These are phyloP conservation scores for Pandion haliaetus DNA, from an alignment of 2,113 vertebrate species.

Conservation along the genomic window DNA sequence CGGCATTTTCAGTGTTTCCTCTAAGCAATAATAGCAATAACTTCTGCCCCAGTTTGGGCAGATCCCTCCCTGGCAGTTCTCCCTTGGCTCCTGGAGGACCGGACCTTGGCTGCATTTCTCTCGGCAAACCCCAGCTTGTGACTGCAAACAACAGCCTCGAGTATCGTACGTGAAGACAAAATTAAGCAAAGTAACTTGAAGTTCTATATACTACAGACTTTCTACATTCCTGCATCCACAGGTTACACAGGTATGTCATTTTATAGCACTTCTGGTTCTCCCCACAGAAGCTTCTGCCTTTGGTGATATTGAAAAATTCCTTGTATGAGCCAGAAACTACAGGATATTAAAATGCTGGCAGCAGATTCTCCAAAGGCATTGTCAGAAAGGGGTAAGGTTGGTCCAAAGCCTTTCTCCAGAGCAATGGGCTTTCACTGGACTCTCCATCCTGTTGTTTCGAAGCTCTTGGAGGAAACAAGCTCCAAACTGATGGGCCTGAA, in stretches of 20 bases:
- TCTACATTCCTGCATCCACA: not conserved
- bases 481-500: not conserved
- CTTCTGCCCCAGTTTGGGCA: not conserved
- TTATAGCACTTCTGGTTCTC: not conserved
- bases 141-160: not conserved
- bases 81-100: not conserved
- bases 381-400: not conserved
- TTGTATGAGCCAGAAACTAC: not conserved
- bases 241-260: not conserved
- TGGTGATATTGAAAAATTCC: not conserved
- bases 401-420: not conserved
- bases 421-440: not conserved
- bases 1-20: not conserved
- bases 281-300: not conserved
- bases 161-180: not conserved
- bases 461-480: not conserved
- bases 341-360: not conserved
- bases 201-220: not conserved
- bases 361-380: not conserved
- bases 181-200: not conserved
- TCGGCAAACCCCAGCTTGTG: not conserved
- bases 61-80: not conserved
- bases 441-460: not conserved
- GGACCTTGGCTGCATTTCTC: not conserved
- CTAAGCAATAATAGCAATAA: not conserved